Conservation (phyloP, 2,113 vertebrate species). For the Macrotis lagotis region DNA sequence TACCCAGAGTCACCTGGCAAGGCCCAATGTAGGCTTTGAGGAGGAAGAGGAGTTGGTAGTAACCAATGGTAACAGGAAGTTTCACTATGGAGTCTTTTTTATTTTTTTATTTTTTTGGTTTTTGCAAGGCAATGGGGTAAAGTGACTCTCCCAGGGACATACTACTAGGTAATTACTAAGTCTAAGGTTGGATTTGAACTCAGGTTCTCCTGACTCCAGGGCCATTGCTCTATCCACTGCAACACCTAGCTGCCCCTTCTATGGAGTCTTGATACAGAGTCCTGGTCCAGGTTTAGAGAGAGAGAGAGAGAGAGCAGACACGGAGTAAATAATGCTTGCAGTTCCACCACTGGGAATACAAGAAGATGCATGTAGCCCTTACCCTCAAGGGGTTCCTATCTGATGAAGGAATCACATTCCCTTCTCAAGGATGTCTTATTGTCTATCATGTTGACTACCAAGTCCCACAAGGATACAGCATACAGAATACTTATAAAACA, state of each 20-base stretch:
- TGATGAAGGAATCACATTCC: neutral
- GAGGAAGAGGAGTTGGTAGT: neutral
- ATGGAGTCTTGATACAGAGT: neutral
- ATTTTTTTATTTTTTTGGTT: too few relatives aligned
- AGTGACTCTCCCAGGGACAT: too few relatives aligned
- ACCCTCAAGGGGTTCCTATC: neutral
- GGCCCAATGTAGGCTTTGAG: neutral
- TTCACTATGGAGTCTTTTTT: neutral
- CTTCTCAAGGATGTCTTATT: neutral
- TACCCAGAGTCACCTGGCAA: neutral
- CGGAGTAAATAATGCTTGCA: neutral
- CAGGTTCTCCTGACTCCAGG: too few relatives aligned
- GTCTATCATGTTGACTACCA: neutral
- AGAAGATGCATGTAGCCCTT: too few relatives aligned
- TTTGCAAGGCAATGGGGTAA: too few relatives aligned
- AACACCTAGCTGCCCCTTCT: too few relatives aligned
- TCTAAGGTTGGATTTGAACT: too few relatives aligned
- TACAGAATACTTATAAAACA: neutral
- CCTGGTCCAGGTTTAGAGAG: too few relatives aligned
- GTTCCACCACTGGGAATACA: neutral
- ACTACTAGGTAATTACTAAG: too few relatives aligned
- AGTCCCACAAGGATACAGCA: neutral
- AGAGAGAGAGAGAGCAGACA: neutral
- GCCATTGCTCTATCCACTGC: too few relatives aligned
- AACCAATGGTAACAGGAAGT: neutral